phyloP scores from a whole-genome alignment of 2,888 invertebrate species.

The Lasiommata megera region DNA sequence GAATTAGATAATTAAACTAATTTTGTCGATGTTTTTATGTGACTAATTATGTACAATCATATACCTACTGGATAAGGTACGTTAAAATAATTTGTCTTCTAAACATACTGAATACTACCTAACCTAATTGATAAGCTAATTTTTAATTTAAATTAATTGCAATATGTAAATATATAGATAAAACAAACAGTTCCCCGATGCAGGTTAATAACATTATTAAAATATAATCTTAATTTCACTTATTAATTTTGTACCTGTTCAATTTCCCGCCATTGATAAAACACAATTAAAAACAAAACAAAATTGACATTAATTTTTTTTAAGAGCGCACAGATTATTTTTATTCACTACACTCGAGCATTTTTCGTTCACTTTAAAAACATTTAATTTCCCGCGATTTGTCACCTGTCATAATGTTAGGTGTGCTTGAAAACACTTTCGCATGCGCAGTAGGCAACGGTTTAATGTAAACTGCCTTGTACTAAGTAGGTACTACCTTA shows the following conservation, averaged over 20 bases:
- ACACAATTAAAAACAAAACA: background rate
- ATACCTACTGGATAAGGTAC: too few relatives aligned
- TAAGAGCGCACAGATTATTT: too few relatives aligned
- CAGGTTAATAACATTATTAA: background rate
- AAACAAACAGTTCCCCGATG: too few relatives aligned
- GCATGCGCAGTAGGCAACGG: constrained; percentile 60
- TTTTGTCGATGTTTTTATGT: too few relatives aligned
- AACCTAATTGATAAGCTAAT: too few relatives aligned
- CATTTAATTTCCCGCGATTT: constrained; percentile 47
- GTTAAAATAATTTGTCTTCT: too few relatives aligned
- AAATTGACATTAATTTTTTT: too few relatives aligned
- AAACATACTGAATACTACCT: too few relatives aligned
- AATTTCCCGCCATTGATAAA: constrained; percentile 1
- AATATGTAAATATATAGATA: too few relatives aligned
- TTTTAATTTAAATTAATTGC: too few relatives aligned
- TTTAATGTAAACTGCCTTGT: constrained; percentile 54
- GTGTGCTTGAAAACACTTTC: constrained; percentile 52
- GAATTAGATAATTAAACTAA: too few relatives aligned
- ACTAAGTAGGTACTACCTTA: constrained; percentile 21
- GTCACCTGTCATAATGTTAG: constrained; percentile 39
- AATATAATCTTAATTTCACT: background rate
- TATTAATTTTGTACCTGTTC: background rate
- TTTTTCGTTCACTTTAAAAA: background rate
- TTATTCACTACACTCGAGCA: background rate
- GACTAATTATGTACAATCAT: too few relatives aligned